Conservation (phyloP, 1,140 invertebrate species). For the Ruditapes philippinarum region DNA sequence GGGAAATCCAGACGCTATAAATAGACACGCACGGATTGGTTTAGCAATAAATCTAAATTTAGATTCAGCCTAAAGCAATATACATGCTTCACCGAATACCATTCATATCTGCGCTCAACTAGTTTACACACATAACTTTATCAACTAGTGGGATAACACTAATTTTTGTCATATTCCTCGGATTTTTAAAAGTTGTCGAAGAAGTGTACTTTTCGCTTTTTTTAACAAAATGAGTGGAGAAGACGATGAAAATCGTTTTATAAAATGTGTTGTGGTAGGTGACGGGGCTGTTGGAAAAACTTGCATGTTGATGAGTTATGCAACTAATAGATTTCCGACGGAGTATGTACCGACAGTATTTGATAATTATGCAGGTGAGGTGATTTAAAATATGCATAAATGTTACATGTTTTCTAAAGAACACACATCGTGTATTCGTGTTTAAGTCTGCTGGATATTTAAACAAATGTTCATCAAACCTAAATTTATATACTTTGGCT, state of each 20-base stretch:
- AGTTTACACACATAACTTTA: conserved; percentile 5
- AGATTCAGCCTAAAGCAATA: conserved; percentile 50
- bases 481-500: too few species aligned
- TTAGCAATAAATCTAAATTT: background rate
- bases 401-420: too few species aligned
- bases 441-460: too few species aligned
- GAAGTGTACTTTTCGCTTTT: background rate
- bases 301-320: conserved; percentile 84
- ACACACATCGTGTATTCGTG: too few species aligned
- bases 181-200: background rate
- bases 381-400: background rate
- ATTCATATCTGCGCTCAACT: conserved; percentile 32
- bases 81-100: conserved; percentile 49
- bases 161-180: background rate
- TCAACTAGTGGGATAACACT: conserved; percentile 10
- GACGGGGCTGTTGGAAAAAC: conserved; percentile 81
- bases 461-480: too few species aligned
- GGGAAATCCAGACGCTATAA: background rate
- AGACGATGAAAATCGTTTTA: conserved; percentile 69
- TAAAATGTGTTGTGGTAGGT: conserved; percentile 82
- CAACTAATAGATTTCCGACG: conserved; percentile 81
- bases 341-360: conserved; percentile 84
- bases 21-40: conserved; percentile 14
- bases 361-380: conserved; percentile 78
- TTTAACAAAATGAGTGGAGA: conserved; percentile 28